Conservation (phyloP, 2,797 vertebrate species). For the Sebastes matsubarae region DNA sequence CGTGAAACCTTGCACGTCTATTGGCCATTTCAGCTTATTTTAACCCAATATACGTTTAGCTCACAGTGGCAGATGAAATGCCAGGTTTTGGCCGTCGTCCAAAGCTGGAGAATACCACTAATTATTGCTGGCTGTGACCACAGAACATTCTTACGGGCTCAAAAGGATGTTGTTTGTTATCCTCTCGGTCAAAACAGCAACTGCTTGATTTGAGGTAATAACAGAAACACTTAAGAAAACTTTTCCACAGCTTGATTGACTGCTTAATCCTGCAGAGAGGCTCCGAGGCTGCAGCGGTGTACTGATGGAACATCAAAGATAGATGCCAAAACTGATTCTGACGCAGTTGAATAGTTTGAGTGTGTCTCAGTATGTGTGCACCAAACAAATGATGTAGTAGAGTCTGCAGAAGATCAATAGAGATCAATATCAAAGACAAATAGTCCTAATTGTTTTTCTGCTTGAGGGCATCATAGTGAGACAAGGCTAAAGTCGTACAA, state of each 20-base stretch:
- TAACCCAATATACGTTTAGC: constrained; percentile 69
- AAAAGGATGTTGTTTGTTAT: constrained; percentile 54
- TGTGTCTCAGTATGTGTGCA: not conserved
- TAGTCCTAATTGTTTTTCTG: not conserved
- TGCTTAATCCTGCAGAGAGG: constrained; percentile 42
- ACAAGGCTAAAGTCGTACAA: not conserved
- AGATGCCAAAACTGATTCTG: constrained; percentile 8
- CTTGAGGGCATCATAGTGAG: not conserved
- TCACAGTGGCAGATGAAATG: constrained; percentile 72
- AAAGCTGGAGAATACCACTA: constrained; percentile 64
- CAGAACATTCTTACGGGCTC: constrained; percentile 54
- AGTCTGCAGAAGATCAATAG: not conserved
- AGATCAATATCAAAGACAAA: constrained; percentile 2
- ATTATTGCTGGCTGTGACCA: constrained; percentile 61
- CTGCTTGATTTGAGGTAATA: constrained; percentile 49
- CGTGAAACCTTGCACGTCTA: constrained; percentile 77
- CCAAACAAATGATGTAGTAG: not conserved
- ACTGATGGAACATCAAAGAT: constrained; percentile 31
- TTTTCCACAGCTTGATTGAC: constrained; percentile 52
- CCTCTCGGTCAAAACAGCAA: constrained; percentile 51
- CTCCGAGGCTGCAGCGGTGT: constrained; percentile 22
- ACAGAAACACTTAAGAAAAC: constrained; percentile 46
- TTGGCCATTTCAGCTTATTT: constrained; percentile 72
- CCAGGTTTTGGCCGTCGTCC: constrained; percentile 59
- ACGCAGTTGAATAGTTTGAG: not conserved